A percentile compares a stretch with the other conserved stretches of the same genome.
Evolutionary conservation across 2,797 vertebrate genomes (phyloP).

Genomic region (Sylvia borin): DNA sequence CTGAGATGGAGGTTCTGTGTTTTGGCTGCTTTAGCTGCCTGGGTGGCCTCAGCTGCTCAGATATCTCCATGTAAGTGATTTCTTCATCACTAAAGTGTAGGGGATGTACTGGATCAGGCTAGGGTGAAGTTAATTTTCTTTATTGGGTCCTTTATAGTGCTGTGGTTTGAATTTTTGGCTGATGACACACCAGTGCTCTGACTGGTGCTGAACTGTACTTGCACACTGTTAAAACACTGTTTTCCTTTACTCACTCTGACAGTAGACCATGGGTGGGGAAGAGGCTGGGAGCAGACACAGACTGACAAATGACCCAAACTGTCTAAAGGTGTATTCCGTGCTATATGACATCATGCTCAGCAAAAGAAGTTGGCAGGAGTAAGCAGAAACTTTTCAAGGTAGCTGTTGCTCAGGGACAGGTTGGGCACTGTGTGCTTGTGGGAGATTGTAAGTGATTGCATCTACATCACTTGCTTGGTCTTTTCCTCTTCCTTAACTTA

Average conservation of each 20-base stretch:
- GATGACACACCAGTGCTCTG: background rate
- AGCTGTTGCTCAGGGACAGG: background rate
- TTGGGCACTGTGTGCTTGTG: background rate
- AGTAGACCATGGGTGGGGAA: accelerated
- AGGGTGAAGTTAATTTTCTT: background rate
- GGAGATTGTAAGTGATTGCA: background rate
- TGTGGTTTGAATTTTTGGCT: background rate
- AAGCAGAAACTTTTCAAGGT: background rate
- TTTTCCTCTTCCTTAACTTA: background rate
- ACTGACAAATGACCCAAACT: background rate
- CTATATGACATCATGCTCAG: background rate
- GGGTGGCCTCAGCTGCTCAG: background rate
- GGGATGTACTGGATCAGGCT: accelerated
- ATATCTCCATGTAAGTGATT: background rate
- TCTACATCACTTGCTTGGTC: background rate
- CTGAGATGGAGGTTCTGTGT: background rate
- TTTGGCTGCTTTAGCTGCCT: background rate
- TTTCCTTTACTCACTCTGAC: background rate
- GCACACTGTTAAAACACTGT: accelerated
- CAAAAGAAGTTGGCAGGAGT: background rate
- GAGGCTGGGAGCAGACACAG: background rate
- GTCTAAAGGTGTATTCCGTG: background rate
- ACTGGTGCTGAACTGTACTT: background rate
- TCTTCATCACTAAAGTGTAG: background rate
- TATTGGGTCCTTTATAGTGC: background rate